Percentiles rank a stretch among this genome's conserved stretches.
Evolutionary conservation across 2,797 vertebrate genomes (phyloP).

Genomic region (Kryptolebias ocellatus): DNA sequence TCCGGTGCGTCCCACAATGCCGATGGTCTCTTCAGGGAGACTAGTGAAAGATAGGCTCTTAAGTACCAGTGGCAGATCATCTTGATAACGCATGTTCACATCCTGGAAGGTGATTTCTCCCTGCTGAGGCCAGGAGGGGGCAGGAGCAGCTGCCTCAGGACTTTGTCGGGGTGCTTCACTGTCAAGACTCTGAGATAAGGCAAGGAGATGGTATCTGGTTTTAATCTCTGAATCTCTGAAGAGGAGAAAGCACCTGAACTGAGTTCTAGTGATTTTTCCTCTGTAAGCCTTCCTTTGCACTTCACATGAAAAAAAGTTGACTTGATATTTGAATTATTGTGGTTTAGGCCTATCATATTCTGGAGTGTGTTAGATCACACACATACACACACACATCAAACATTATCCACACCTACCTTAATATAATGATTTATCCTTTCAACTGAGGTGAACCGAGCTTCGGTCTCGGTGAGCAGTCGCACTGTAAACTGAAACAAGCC

Average conservation of each 20-base stretch:
- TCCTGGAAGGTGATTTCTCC: slow-evolving; percentile 85
- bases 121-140: slow-evolving; percentile 81
- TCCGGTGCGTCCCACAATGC: slow-evolving; percentile 88
- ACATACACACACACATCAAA: slow-evolving; percentile 19
- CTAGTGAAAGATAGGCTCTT: slow-evolving; percentile 83
- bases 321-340: slow-evolving; percentile 35
- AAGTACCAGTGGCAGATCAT: slow-evolving; percentile 82
- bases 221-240: slow-evolving; percentile 60
- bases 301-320: slow-evolving; percentile 29
- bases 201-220: slow-evolving; percentile 40
- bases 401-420: slow-evolving; percentile 73
- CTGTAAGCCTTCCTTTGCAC: slow-evolving; percentile 38
- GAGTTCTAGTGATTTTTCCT: slow-evolving; percentile 46
- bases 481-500: slow-evolving; percentile 85
- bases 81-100: slow-evolving; percentile 85
- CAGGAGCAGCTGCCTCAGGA: slow-evolving; percentile 53
- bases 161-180: slow-evolving; percentile 75
- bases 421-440: slow-evolving; percentile 89
- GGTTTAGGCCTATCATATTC: slow-evolving; percentile 48
- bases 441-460: slow-evolving; percentile 85
- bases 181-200: slow-evolving; percentile 79
- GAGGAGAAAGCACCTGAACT: slow-evolving; percentile 35
- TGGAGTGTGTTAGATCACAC: slow-evolving; percentile 45
- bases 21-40: slow-evolving; percentile 82
- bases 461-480: slow-evolving; percentile 82